phyloP scores from a whole-genome alignment of 2,888 invertebrate species.

The Pandemis cinnamomeana region DNA sequence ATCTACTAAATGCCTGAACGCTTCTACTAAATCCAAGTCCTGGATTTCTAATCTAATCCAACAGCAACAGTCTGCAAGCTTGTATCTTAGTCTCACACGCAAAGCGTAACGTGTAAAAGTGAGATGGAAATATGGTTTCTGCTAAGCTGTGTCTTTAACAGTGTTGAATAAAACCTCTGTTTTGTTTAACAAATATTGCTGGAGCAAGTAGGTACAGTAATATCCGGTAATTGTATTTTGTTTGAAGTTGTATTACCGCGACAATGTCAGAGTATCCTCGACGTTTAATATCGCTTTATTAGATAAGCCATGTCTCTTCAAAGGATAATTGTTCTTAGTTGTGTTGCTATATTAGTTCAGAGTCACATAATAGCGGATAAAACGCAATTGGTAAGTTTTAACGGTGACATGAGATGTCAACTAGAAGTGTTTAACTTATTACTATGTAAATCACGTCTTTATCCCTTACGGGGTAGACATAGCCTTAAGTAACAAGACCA shows the following conservation, averaged over 20 bases:
- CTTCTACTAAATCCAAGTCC: constrained; percentile 9
- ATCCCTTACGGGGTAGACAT: too few relatives aligned
- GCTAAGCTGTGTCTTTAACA: not conserved
- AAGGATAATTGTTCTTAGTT: constrained; percentile 42
- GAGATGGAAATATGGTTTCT: not conserved
- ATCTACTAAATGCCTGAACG: not conserved
- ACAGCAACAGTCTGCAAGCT: not conserved
- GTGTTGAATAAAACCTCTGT: not conserved
- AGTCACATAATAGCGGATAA: constrained; percentile 66
- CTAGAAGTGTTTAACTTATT: too few relatives aligned
- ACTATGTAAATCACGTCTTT: too few relatives aligned
- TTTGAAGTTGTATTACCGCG: constrained; percentile 26
- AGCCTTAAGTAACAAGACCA: too few relatives aligned
- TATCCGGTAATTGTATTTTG: constrained; percentile 40
- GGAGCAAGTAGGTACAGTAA: constrained; percentile 21
- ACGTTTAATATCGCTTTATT: constrained; percentile 30
- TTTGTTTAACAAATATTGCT: constrained; percentile 22
- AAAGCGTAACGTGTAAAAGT: not conserved
- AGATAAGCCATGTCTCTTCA: constrained; percentile 28
- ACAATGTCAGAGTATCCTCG: constrained; percentile 12
- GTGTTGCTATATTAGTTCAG: constrained; percentile 46
- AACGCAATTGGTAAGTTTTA: constrained; percentile 62
- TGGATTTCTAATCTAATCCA: not conserved
- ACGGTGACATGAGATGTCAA: not conserved
- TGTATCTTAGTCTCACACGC: not conserved